Base-by-base conservation (phyloP, 2,113 vertebrate genomes). In the Mormyrus iriodes region DNA sequence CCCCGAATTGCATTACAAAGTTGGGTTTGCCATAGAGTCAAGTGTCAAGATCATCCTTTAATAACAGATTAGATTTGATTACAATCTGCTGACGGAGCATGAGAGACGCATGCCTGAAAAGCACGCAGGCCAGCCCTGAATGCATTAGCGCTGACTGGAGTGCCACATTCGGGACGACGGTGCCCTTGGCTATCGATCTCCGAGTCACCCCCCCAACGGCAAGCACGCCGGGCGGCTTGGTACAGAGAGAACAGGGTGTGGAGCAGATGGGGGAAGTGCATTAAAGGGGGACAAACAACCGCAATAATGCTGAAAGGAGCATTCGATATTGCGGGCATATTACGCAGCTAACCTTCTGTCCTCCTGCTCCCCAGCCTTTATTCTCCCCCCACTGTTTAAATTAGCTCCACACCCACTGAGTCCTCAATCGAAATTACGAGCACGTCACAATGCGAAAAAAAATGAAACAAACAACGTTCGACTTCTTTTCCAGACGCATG, bases 1-100 rank as follows among this genome's bases (percentile, higher is more conserved):
- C 76, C 21, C 31, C 15, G 52, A 93, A 94, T 94, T 90, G 88
- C 92, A 91, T 95, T 94, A 94, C 90, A 90, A 93, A 93, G 91
- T 93, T 89, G 89, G 92, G 92, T 93, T 95, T 93, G 93, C 93
- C 92, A 95, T 91, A 89, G 94, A 95, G 95, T 94, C 95, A 95
- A 94, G 93, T 95, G 95, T 96, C 95, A 95, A 95, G 95, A 95
- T 95, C 93, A 92, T 95, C 94, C 95, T 95, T 95, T 96, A 95
- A 94, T 94, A 94, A 93, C 94, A 95, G 95, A 95, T 93, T 96
- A 95, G 94, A 96, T 96, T 95, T 94, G 95, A 96, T 96, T 95
- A 94, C 88, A 93, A 94, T 95, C 93, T 93, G 95, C 96, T 96
- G 96, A 96, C 91, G 49, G 89, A 0, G 95, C 96, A 92, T 87